Conservation (phyloP, 30 jellyfish, hydroid and myxozoan genomes). For the Rhopilema esculentum region DNA sequence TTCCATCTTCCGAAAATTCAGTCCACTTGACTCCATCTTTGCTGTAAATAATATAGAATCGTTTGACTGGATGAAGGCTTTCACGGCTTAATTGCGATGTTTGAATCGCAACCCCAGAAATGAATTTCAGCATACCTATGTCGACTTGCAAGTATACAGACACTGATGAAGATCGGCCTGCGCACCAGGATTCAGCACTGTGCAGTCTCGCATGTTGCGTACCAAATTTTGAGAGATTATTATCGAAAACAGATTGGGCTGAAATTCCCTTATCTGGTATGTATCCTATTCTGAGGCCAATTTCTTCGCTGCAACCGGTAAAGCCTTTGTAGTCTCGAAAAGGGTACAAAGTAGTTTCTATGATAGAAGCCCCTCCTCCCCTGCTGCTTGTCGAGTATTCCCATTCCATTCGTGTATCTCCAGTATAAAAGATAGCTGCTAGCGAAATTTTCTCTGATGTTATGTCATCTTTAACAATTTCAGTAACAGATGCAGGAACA, state of each 20-base stretch:
- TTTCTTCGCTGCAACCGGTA: constrained; percentile 35
- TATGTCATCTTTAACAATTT: not conserved
- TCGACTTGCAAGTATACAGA: constrained; percentile 28
- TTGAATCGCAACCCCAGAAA: constrained; percentile 37
- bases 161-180: not conserved
- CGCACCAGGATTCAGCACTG: constrained; percentile 16
- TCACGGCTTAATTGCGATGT: too few relatives aligned
- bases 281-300: constrained; percentile 28
- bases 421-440: constrained; percentile 25
- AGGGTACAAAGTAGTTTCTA: not conserved
- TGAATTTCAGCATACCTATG: constrained; percentile 9
- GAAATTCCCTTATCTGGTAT: constrained; percentile 11
- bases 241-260: not conserved
- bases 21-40: constrained; percentile 28
- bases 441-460: not conserved
- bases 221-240: not conserved
- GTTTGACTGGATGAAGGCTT: not conserved
- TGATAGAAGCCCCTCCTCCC: constrained; percentile 23
- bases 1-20: constrained; percentile 12
- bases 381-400: constrained; percentile 9
- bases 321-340: constrained; percentile 20
- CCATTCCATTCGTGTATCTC: not conserved
- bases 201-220: constrained; percentile 31
- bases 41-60: constrained; percentile 11
- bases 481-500: not conserved